These are phyloP conservation scores for Ormia ochracea DNA, from an alignment of 2,888 invertebrate species.

Conservation along the genomic window DNA sequence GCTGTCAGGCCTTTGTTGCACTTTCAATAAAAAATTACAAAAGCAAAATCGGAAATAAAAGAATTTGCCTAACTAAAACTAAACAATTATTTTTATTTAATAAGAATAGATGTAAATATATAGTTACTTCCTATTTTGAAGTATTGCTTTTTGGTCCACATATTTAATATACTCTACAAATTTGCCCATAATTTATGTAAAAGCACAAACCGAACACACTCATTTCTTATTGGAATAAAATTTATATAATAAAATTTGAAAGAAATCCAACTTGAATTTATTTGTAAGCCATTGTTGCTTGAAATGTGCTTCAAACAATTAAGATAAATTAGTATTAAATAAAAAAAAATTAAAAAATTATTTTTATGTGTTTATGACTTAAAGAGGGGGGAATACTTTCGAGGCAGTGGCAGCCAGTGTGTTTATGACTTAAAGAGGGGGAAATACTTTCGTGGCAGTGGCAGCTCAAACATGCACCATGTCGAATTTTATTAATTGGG, in stretches of 20 bases:
- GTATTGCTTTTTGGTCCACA: neutral
- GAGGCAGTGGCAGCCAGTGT: neutral
- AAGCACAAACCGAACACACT: conserved; percentile 1
- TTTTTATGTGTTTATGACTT: neutral
- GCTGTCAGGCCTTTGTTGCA: conserved; percentile 3
- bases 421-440: conserved; percentile 12
- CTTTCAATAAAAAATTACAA: neutral
- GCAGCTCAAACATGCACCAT: neutral
- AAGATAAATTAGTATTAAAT: conserved; percentile 22
- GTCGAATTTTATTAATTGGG: no score
- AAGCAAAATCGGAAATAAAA: neutral
- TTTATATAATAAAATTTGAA: neutral
- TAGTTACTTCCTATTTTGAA: conserved; percentile 29
- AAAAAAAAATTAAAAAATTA: conserved; percentile 22
- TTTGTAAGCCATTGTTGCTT: conserved; percentile 20
- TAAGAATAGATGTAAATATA: neutral
- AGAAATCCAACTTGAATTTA: neutral
- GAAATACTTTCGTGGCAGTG: conserved; percentile 1
- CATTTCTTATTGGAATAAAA: conserved; percentile 16
- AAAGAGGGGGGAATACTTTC: conserved; percentile 16
- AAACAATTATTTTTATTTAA: conserved; percentile 27
- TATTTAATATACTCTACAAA: conserved; percentile 41
- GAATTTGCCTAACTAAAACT: neutral
- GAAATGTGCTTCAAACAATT: neutral
- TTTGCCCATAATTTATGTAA: conserved; percentile 32